Percentiles rank a stretch among this genome's conserved stretches.
Conservation (phyloP, 2,797 vertebrate species). For the Falco cherrug region DNA sequence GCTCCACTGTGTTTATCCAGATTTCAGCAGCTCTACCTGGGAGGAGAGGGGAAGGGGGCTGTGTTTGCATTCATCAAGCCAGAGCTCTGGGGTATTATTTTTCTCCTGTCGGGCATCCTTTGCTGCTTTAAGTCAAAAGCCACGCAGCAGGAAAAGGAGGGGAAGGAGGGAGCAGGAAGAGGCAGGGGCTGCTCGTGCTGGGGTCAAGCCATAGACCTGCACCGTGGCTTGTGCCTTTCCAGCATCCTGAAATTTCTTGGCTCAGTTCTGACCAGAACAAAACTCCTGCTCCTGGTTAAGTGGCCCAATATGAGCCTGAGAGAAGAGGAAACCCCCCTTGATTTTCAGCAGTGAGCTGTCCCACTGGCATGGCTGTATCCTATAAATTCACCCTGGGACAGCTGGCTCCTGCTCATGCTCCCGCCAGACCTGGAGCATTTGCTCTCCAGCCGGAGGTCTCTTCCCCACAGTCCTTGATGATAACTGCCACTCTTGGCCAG, state of each 20-base stretch:
- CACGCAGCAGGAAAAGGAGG: neutral
- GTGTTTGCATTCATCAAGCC: conserved; percentile 36
- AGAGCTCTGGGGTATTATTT: neutral
- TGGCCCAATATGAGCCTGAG: neutral
- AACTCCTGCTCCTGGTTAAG: neutral
- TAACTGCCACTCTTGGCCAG: neutral
- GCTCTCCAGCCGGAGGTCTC: fast-evolving
- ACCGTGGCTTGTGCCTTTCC: neutral
- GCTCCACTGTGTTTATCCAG: conserved; percentile 72
- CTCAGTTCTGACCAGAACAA: neutral
- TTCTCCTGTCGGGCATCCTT: conserved; percentile 21
- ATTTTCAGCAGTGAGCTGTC: neutral
- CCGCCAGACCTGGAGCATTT: neutral
- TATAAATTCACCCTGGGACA: neutral
- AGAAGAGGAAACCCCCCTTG: neutral
- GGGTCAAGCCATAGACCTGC: neutral
- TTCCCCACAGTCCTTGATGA: neutral
- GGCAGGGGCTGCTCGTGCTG: fast-evolving
- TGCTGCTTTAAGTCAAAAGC: conserved; percentile 40
- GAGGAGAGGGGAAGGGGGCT: conserved; percentile 63
- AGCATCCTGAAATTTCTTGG: neutral
- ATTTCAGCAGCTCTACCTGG: conserved; percentile 68
- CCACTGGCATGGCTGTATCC: neutral
- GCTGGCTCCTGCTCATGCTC: neutral
- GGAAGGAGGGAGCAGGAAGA: neutral